A percentile compares a stretch with the other conserved stretches of the same genome.
phyloP scores from a whole-genome alignment of 1,140 invertebrate species.

The Pachypsylla venusta region DNA sequence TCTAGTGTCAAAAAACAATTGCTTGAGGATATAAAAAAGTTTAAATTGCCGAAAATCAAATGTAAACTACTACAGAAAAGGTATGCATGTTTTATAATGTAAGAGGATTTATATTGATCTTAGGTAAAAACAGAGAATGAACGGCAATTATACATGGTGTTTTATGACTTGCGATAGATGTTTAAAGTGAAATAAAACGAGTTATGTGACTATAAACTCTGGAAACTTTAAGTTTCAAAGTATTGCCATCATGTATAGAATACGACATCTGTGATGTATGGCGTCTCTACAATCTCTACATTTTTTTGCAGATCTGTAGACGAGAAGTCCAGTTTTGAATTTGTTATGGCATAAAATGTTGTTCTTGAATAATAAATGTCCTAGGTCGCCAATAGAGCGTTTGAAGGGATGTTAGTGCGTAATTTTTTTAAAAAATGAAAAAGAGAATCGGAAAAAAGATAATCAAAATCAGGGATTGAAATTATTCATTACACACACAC shows the following conservation, averaged over 20 bases:
- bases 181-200: neutral
- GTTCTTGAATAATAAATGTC: too few relatives aligned
- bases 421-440: too few relatives aligned
- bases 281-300: too few relatives aligned
- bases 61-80: conserved; percentile 30
- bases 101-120: neutral
- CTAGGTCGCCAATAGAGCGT: too few relatives aligned
- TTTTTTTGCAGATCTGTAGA: too few relatives aligned
- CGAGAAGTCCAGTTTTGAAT: too few relatives aligned
- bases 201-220: neutral
- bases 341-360: too few relatives aligned
- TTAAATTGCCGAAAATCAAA: conserved; percentile 33
- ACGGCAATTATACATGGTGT: neutral
- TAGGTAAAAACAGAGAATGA: neutral
- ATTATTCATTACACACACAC: too few relatives aligned
- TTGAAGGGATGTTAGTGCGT: too few relatives aligned
- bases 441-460: too few relatives aligned
- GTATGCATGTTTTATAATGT: too few relatives aligned
- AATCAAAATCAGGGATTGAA: too few relatives aligned
- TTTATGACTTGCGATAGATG: neutral
- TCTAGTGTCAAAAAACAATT: conserved; percentile 34
- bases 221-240: neutral
- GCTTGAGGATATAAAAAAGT: conserved; percentile 35
- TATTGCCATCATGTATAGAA: neutral
- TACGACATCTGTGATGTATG: neutral